Evolutionary conservation across 2,797 vertebrate species (phyloP).

Genomic region (Pitangus sulphuratus): DNA sequence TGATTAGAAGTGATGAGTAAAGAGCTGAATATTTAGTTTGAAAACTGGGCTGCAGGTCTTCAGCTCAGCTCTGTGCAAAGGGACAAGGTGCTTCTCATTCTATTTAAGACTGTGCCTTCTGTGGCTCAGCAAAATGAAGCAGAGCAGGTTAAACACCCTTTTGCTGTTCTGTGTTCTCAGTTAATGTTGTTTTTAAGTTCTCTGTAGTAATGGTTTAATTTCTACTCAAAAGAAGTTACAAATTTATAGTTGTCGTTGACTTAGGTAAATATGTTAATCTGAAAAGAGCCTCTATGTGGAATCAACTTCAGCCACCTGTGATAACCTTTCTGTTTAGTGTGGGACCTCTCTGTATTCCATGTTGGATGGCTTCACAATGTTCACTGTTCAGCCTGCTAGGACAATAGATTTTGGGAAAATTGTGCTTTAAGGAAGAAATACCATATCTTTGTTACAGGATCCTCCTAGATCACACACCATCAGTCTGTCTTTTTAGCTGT

Average conservation of each 20-base stretch:
- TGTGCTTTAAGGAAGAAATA: not conserved
- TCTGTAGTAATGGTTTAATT: not conserved
- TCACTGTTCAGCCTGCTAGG: not conserved
- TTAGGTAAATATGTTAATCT: not conserved
- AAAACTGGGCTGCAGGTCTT: not conserved
- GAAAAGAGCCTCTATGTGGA: not conserved
- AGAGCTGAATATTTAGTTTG: not conserved
- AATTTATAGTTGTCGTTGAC: not conserved
- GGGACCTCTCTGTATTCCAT: not conserved
- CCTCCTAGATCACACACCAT: not conserved
- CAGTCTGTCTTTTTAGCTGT: not conserved
- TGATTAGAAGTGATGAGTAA: not conserved
- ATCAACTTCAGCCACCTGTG: not conserved
- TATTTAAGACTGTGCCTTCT: not conserved
- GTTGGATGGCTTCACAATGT: fast-evolving
- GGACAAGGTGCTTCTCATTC: not conserved
- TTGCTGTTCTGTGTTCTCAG: not conserved
- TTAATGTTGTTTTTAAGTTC: not conserved
- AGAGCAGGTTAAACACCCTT: not conserved
- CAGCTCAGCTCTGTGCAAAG: not conserved
- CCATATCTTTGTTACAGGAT: not conserved
- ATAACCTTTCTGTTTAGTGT: not conserved
- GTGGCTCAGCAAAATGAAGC: not conserved
- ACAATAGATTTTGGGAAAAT: not conserved
- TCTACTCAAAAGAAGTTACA: not conserved